These are phyloP conservation scores for Machaerirhynchus nigripectus DNA, from an alignment of 2,113 vertebrate genomes.

Conservation along the genomic window DNA sequence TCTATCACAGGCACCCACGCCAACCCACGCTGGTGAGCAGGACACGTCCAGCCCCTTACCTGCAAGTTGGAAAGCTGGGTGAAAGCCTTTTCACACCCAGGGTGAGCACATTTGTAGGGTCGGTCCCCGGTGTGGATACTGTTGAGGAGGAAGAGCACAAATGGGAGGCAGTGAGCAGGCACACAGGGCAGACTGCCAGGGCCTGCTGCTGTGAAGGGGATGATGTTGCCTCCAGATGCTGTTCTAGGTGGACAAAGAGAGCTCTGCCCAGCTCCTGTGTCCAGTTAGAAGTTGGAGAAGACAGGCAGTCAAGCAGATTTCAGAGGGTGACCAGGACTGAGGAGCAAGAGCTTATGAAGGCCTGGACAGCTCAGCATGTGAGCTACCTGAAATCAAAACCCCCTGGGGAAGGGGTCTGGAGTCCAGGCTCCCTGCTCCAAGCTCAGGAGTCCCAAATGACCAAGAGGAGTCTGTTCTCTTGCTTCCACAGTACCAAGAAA, in stretches of 20 bases:
- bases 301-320: neutral
- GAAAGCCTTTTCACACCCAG: constrained; percentile 97
- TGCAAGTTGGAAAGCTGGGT: constrained; percentile 97
- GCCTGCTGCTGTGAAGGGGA: neutral
- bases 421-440: neutral
- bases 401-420: neutral
- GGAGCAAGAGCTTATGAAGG: neutral
- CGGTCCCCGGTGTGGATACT: constrained; percentile 98
- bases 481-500: neutral
- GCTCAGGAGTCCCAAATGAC: neutral
- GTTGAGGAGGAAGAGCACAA: constrained; percentile 56
- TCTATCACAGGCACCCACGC: neutral
- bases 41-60: constrained; percentile 69
- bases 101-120: constrained; percentile 92
- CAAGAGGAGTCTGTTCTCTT: neutral
- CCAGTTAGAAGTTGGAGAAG: constrained; percentile 14
- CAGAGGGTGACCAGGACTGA: neutral
- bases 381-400: neutral
- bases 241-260: constrained; percentile 2
- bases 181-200: neutral
- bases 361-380: neutral
- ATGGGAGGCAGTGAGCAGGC: constrained; percentile 8
- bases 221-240: constrained; percentile 1
- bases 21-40: neutral
- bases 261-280: neutral